Percentiles rank a stretch among this genome's conserved stretches.
These are phyloP conservation scores for Halocynthia roretzi DNA, from an alignment of 23 tunicate genomes.

Conservation along the genomic window DNA sequence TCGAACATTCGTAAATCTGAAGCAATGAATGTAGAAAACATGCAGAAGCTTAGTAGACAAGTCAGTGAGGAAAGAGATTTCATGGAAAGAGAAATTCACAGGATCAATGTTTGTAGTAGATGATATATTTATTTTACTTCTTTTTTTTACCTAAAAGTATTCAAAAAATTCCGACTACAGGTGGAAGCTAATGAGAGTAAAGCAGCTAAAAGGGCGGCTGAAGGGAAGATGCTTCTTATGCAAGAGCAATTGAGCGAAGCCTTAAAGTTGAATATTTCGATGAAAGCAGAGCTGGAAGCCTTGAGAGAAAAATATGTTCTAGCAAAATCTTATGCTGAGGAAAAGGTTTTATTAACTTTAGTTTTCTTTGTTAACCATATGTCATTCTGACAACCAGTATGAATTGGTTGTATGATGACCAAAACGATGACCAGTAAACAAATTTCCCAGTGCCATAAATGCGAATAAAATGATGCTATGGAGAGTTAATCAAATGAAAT, in stretches of 20 bases:
- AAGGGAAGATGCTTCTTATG: constrained; percentile 40
- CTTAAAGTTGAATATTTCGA: constrained; percentile 12
- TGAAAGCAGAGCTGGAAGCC: constrained; percentile 36
- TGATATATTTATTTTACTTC: not conserved
- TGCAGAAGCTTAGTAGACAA: constrained; percentile 69
- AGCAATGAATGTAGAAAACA: constrained; percentile 52
- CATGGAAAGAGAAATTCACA: constrained; percentile 83
- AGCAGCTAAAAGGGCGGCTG: constrained; percentile 54
- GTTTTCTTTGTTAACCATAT: not conserved
- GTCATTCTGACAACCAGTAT: not conserved
- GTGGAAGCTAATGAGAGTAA: constrained; percentile 75
- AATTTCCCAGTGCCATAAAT: not conserved
- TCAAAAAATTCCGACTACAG: constrained; percentile 16
- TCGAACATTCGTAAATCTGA: constrained; percentile 61
- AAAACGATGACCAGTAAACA: not conserved
- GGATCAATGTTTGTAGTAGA: constrained; percentile 48
- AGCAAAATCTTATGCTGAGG: constrained; percentile 38
- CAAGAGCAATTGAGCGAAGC: constrained; percentile 47
- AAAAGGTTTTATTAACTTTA: constrained; percentile 33
- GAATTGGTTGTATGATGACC: not conserved
- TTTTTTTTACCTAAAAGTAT: not conserved
- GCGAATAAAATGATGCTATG: no score
- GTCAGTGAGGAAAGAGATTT: constrained; percentile 68
- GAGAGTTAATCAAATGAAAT: no score
- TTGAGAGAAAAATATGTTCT: constrained; percentile 52